Base-by-base conservation (phyloP, 2,113 vertebrate genomes). In the Periophthalmodon schlosseri region DNA sequence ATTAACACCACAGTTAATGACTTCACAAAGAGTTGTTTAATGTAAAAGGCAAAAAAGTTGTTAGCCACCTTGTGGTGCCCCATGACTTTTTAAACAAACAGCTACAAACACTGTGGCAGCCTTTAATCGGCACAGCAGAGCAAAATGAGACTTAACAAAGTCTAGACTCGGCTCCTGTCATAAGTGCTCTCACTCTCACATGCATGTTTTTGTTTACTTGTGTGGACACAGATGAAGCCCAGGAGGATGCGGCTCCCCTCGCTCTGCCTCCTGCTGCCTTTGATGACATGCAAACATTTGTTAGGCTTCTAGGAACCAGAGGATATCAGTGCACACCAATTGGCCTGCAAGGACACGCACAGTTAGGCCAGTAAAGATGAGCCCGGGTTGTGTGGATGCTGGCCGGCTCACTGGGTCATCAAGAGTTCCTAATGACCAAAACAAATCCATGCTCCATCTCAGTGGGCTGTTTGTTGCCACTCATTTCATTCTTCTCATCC, bases 1-100 rank as follows among this genome's bases (percentile, higher is more conserved):
- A 87, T 89, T 84, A 86, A 89, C 84, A 74, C 68, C 69, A 63
- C 28, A 70, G 76, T 80, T 82, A 82, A 88, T 89, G 77, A 33
- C 60, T 46, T 74, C 76, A 86, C 79, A 88, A 89, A 79, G 66
- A 52, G 74, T 33, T 74, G 68, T 81, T 89, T 82, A 69, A 66
- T 69, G 80, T 73, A 71, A 78, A 87, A 82, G 23, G 84, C 81
- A 87, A 85, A 84, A 77, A 77, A 73, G 13, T 23, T 63, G 39
- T 78, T 81, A 73, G 90, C 83, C 68, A 73, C 57, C 73, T 69
- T 57, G 68, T 36, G 34, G 18, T 79, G 34, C 64, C 69, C 67
- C n/a, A 10, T 88, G 85, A 90, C 85, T 86, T 77, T 88, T 78
- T 81, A 84, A 88, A 88, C 79, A 86, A 86, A 86, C 46, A 80